Conservation (phyloP, 92 coral and sea anemone genomes). For the Plumapathes pennacea region DNA sequence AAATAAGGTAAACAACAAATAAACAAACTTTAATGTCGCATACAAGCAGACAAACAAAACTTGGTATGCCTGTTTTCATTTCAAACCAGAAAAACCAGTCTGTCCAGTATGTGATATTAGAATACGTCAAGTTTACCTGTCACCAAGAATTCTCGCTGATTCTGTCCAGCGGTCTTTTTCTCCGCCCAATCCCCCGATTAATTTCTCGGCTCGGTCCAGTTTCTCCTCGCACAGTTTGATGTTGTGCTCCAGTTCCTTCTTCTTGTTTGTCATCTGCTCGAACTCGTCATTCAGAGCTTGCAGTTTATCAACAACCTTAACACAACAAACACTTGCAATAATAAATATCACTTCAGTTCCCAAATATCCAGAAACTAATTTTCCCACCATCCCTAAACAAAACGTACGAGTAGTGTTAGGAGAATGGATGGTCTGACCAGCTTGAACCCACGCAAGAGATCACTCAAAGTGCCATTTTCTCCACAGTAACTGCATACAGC, state of each 20-base stretch:
- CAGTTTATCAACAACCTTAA: constrained; percentile 92
- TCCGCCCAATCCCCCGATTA: constrained; percentile 99
- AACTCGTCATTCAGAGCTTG: constrained; percentile 98
- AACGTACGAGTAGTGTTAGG: too few relatives aligned
- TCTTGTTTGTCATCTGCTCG: constrained; percentile 93
- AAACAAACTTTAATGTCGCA: background rate
- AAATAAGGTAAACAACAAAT: background rate
- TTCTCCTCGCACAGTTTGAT: constrained; percentile 93
- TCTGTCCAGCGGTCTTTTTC: constrained; percentile 99
- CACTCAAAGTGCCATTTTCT: too few relatives aligned
- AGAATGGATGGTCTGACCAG: too few relatives aligned
- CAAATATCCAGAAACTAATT: too few relatives aligned
- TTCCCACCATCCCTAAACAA: background rate
- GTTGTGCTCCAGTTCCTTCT: constrained; percentile 90
- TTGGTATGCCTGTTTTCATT: too few relatives aligned
- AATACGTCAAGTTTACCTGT: constrained; percentile 66
- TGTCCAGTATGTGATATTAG: too few relatives aligned
- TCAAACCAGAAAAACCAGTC: too few relatives aligned
- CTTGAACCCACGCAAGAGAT: too few relatives aligned
- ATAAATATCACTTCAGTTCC: background rate
- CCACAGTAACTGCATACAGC: too few relatives aligned
- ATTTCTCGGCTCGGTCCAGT: constrained; percentile 98
- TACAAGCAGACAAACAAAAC: too few relatives aligned
- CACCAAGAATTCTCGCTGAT: constrained; percentile 83
- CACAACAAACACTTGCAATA: background rate